Evolutionary conservation across 1,140 invertebrate genomes (phyloP), one percentile per base, ranked within the genome.

Genomic region (Drosophila baimaii): DNA sequence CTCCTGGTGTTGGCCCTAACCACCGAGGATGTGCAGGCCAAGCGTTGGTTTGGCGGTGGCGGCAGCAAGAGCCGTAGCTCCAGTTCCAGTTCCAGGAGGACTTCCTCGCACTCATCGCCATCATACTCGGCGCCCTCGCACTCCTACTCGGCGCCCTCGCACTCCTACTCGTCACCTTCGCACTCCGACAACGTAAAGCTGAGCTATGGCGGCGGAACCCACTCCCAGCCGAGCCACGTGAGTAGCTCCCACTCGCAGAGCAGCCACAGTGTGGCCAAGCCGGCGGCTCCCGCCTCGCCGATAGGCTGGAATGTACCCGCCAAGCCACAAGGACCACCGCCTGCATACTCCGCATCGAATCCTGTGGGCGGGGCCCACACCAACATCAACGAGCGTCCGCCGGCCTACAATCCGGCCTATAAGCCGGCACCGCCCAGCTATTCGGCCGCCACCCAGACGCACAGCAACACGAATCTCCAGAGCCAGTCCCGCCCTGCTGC

Each of bases 301-400:
- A 77, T 91, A 4, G 91, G 91, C 29, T 92, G 91, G 91, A 91
- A 91, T 66, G 80, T 90, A 10, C 90, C 83, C 4, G 25, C 75
- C 0, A 85, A 91, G 73, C 39, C 78, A 0, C 80, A 86, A 33
- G 89, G 88, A 5, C 89, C 90, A 12, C 90, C 89, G 27, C 90
- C 91, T 1, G 72, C 91, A 1, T 92, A 92, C 61, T 81, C 86
- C 1, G 65, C 83, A 12, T 55, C 46, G 3, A 90, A 90, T 75
- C 75, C 88, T 5, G 66, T 13, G 2, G 89, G 90, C 12, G 91
- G 90, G 0, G 90, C 91, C 4, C 81, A 59, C 41, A 84, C 91
- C 46, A 91, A 92, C 43, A 65, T 91, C 5, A 41, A 91, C 35
- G 90, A 91, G 21, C 80, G 69, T 15, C 82, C 90, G 29, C 91